Percentiles rank a stretch among this genome's conserved stretches.
These are phyloP conservation scores for Callospermophilus lateralis DNA, from an alignment of 2,113 vertebrate genomes.

Conservation along the genomic window DNA sequence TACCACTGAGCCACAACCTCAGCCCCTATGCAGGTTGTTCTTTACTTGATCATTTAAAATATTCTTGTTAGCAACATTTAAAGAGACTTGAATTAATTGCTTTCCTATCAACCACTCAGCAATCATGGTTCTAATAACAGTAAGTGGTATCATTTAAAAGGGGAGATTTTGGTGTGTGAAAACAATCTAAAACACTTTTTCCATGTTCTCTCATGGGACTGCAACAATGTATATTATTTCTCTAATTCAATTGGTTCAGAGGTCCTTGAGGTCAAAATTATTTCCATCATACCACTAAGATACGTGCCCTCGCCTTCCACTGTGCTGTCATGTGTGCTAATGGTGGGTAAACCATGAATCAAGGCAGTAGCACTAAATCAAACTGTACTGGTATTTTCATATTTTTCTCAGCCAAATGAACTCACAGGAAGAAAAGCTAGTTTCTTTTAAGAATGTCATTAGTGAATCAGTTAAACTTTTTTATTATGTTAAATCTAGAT, in stretches of 20 bases:
- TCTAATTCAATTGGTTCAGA: neutral
- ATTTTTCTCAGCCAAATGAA: neutral
- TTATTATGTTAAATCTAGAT: neutral
- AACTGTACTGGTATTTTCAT: neutral
- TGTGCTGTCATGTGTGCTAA: neutral
- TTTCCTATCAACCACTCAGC: neutral
- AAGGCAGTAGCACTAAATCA: neutral
- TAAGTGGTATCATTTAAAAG: slow-evolving; percentile 32
- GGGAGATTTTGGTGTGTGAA: neutral
- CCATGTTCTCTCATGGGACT: neutral
- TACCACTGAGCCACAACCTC: neutral
- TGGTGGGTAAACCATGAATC: neutral
- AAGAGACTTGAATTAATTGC: neutral
- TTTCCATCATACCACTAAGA: slow-evolving; percentile 6
- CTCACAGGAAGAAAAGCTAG: neutral
- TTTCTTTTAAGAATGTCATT: neutral
- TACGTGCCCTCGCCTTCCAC: neutral
- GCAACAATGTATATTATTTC: neutral
- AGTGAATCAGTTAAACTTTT: neutral
- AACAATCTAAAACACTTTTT: neutral
- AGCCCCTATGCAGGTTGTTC: neutral
- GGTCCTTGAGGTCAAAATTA: neutral
- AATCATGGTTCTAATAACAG: neutral
- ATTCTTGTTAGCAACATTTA: neutral
- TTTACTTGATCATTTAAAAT: slow-evolving; percentile 13